phyloP scores from a whole-genome alignment of 35 echinoderm and acorn worm species.

The Apostichopus japonicus region DNA sequence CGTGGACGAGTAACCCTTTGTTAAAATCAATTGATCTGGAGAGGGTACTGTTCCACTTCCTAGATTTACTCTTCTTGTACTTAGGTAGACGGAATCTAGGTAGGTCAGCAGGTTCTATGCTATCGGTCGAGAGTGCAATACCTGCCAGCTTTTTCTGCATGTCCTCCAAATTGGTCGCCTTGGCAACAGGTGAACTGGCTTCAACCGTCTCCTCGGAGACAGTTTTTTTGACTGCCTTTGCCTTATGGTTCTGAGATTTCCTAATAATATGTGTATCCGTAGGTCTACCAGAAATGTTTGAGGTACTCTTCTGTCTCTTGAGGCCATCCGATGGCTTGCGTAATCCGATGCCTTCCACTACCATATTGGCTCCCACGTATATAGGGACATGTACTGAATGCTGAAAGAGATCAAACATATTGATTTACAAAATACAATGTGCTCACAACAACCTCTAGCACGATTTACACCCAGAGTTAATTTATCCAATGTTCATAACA shows the following conservation, averaged over 20 bases:
- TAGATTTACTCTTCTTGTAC: conserved; percentile 52
- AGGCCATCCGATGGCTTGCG: conserved; percentile 64
- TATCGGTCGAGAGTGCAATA: conserved; percentile 62
- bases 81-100: conserved; percentile 38
- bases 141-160: conserved; percentile 94
- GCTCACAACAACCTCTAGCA: no score
- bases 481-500: no score
- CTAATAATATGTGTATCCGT: not conserved
- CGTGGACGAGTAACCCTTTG: not conserved
- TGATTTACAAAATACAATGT: no score
- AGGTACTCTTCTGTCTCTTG: conserved; percentile 77
- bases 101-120: conserved; percentile 7
- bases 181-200: conserved; percentile 14
- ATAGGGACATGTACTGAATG: conserved; percentile 69
- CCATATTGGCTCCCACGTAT: conserved; percentile 75
- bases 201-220: conserved; percentile 12
- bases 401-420: conserved; percentile 32
- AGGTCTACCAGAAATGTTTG: conserved; percentile 49
- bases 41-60: not conserved
- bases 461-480: no score
- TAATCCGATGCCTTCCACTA: conserved; percentile 70
- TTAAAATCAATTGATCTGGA: conserved; percentile 30
- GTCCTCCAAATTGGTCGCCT: conserved; percentile 80
- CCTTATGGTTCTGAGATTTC: conserved; percentile 31
- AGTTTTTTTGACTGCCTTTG: conserved; percentile 32